phyloP scores from a whole-genome alignment of 2,888 invertebrate species.

The Tenodera sinensis region DNA sequence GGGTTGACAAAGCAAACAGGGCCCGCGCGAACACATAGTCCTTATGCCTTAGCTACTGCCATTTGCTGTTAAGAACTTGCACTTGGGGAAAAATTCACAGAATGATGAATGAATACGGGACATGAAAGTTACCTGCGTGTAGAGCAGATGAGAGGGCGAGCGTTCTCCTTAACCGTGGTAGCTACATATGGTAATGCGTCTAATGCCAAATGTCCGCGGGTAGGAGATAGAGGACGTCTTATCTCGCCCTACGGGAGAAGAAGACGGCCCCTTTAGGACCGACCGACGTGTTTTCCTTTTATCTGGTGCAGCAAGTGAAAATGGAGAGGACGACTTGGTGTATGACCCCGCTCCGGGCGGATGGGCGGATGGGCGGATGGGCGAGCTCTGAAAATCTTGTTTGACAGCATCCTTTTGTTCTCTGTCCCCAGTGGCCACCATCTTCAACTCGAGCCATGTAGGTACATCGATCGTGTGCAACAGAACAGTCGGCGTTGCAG shows the following conservation, averaged over 20 bases:
- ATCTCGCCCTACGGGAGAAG: background rate
- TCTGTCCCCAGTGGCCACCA: background rate
- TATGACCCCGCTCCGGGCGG: background rate
- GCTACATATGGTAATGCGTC: background rate
- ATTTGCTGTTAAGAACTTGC: no score
- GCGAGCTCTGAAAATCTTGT: background rate
- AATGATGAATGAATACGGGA: no score
- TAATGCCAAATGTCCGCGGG: background rate
- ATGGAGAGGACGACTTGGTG: background rate
- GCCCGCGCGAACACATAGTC: no score
- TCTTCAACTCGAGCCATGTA: background rate
- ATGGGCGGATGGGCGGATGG: no score
- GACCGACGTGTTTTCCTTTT: background rate
- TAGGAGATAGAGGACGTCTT: background rate
- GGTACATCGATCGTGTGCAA: background rate
- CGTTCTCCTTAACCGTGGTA: background rate
- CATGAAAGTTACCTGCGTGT: no score
- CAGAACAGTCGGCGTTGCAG: no score
- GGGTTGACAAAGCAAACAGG: no score
- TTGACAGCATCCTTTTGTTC: conserved; percentile 18
- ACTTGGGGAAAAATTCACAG: no score
- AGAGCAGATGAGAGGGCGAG: background rate
- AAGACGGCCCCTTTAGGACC: background rate
- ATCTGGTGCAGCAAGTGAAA: background rate
- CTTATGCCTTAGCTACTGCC: no score